A percentile compares a stretch with the other conserved stretches of the same genome.
phyloP scores from a whole-genome alignment of 30 jellyfish, hydroid and myxozoan genomes.

The Hydractinia symbiolongicarpus region DNA sequence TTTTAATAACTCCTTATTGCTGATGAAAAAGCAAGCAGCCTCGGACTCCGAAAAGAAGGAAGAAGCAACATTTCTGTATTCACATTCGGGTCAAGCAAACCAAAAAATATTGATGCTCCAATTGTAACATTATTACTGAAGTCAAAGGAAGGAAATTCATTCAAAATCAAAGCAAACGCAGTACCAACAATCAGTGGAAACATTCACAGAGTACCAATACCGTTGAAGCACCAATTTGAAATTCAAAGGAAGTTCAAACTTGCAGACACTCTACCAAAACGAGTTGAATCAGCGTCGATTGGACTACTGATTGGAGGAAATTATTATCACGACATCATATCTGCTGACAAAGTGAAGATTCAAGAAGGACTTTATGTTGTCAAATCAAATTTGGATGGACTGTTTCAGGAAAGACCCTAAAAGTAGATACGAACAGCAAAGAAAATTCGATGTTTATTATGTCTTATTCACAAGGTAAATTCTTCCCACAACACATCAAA shows the following conservation, averaged over 20 bases:
- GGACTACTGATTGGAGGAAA: slow-evolving; percentile 1
- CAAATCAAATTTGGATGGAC: slow-evolving; percentile 1
- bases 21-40: too few species aligned
- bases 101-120: too few species aligned
- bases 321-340: background rate
- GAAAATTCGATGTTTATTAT: background rate
- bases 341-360: slow-evolving; percentile 1
- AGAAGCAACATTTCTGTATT: too few species aligned
- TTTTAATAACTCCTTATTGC: too few species aligned
- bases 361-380: slow-evolving; percentile 5
- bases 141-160: too few species aligned
- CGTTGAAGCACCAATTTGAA: slow-evolving; percentile 2
- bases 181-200: slow-evolving; percentile 1
- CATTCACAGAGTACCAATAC: background rate
- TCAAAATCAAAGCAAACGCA: too few species aligned
- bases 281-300: too few species aligned
- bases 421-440: background rate
- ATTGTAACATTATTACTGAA: too few species aligned
- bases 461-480: background rate
- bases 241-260: background rate
- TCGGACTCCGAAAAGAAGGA: too few species aligned
- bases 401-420: background rate
- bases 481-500: background rate
- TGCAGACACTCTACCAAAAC: slow-evolving; percentile 4
- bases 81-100: too few species aligned